phyloP scores from a whole-genome alignment of 2,888 invertebrate species.

The Labia minor region DNA sequence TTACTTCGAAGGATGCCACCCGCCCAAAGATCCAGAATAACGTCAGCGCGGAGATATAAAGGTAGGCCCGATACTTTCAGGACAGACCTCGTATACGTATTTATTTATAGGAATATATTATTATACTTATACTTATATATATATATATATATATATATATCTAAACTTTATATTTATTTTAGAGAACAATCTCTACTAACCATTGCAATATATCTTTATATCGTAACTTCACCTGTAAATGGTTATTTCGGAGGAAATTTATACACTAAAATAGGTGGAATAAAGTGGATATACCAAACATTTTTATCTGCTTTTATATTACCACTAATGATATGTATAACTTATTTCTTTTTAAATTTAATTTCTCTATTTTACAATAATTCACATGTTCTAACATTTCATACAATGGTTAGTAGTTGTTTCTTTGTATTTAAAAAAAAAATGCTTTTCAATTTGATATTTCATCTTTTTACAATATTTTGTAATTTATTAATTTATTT shows the following conservation, averaged over 20 bases:
- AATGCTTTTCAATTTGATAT: not conserved
- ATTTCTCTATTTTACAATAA: conserved; percentile 99
- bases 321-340: conserved; percentile 87
- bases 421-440: conserved; percentile 18
- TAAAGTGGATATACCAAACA: conserved; percentile 97
- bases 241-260: conserved; percentile 97
- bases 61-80: too few species aligned
- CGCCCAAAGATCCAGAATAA: too few species aligned
- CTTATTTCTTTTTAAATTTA: conserved; percentile 96
- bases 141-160: too few species aligned
- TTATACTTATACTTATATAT: too few species aligned
- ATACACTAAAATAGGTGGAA: conserved; percentile 92
- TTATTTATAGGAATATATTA: too few species aligned
- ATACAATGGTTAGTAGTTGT: conserved; percentile 92
- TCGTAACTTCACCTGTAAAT: conserved; percentile 95
- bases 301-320: conserved; percentile 87
- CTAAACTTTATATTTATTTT: too few species aligned
- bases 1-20: too few species aligned
- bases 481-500: conserved; percentile 16
- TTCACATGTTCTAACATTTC: conserved; percentile 95
- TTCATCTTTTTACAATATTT: not conserved
- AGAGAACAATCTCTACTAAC: conserved; percentile 87
- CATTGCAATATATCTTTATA: conserved; percentile 96
- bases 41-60: too few species aligned
- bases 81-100: too few species aligned